A percentile compares a stretch with the other conserved stretches of the same genome.
These are phyloP conservation scores for Pseudococcus jackbeardsleyi DNA, from an alignment of 2,888 invertebrate genomes.

Conservation along the genomic window DNA sequence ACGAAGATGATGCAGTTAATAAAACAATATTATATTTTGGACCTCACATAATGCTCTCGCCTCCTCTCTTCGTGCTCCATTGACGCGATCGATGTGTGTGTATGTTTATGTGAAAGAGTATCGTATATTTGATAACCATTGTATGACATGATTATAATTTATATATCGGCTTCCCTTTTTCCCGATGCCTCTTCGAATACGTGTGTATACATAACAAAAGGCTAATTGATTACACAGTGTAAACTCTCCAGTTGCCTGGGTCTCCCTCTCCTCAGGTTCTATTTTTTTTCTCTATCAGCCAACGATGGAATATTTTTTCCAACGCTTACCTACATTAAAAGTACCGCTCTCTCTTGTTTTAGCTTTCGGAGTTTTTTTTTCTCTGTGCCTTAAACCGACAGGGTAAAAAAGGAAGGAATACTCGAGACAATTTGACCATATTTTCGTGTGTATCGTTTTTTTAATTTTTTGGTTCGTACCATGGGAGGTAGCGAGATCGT, in stretches of 20 bases:
- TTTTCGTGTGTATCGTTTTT: conserved; percentile 3
- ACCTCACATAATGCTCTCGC: conserved; percentile 52
- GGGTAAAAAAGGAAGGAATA: neutral
- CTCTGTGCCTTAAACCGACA: neutral
- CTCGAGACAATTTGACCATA: conserved; percentile 13
- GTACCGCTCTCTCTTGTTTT: conserved; percentile 24
- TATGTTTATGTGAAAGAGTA: conserved; percentile 8
- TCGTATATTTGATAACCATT: conserved; percentile 47
- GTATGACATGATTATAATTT: conserved; percentile 53
- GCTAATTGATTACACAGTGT: conserved; percentile 50
- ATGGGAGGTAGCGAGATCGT: conserved; percentile 8
- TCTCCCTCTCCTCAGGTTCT: neutral
- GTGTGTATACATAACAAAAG: conserved; percentile 36
- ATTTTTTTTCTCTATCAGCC: neutral
- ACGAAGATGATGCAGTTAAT: conserved; percentile 29
- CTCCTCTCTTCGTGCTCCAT: neutral
- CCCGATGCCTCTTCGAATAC: neutral
- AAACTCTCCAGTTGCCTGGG: conserved; percentile 1
- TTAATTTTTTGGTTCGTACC: neutral
- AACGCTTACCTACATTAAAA: conserved; percentile 15
- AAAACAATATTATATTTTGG: conserved; percentile 53
- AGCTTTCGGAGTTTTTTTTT: neutral
- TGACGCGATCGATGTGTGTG: neutral
- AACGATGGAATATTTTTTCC: conserved; percentile 12
- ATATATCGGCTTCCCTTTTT: conserved; percentile 38